Conservation (phyloP, 2,797 vertebrate genomes). For the Sebastes kiyomatsui region DNA sequence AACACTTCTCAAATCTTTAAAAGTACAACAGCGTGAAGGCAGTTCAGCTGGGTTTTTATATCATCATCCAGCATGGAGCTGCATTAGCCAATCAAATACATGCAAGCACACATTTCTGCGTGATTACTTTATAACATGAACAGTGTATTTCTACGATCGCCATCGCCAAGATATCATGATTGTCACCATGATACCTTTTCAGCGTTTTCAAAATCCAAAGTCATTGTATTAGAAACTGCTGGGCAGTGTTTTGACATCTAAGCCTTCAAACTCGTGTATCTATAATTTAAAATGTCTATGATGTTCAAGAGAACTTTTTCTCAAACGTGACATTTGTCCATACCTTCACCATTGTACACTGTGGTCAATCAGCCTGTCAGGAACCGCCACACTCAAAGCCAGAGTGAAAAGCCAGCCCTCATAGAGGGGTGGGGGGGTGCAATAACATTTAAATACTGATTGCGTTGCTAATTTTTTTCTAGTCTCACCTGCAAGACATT, state of each 20-base stretch:
- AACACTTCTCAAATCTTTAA: background rate
- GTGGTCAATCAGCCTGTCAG: too few species aligned
- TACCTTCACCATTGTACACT: background rate
- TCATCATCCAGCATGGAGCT: background rate
- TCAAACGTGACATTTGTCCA: background rate
- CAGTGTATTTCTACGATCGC: background rate
- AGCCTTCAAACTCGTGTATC: background rate
- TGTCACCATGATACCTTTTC: background rate
- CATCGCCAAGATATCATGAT: background rate
- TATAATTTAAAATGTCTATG: fast-evolving
- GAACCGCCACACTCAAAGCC: background rate
- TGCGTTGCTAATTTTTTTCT: fast-evolving
- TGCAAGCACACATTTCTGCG: background rate
- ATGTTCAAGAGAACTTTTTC: too few species aligned
- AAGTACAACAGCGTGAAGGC: background rate
- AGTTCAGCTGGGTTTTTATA: background rate
- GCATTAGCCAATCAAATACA: background rate
- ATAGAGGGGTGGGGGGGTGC: too few species aligned
- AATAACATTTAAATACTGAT: too few species aligned
- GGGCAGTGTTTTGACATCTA: background rate
- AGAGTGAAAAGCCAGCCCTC: too few species aligned
- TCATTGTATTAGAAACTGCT: background rate
- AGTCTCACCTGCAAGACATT: too few species aligned
- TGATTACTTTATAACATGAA: background rate
- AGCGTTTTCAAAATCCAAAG: background rate